Evolutionary conservation across 2,797 vertebrate genomes (phyloP).

Genomic region (Myioborus miniatus): DNA sequence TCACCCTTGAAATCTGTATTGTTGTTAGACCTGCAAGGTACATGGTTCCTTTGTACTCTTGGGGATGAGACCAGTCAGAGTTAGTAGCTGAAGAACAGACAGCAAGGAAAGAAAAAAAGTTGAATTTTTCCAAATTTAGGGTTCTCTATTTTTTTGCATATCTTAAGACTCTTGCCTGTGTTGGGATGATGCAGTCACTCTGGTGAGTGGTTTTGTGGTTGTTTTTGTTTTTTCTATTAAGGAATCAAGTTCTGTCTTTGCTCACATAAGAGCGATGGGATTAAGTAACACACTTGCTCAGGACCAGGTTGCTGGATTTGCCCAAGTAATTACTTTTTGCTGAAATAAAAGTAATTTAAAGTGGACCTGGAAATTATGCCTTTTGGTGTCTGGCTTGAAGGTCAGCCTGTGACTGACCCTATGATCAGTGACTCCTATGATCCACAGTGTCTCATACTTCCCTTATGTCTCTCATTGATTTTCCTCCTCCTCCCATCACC

Average conservation of each 20-base stretch:
- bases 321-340: neutral
- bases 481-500: neutral
- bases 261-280: neutral
- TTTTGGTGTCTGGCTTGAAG: neutral
- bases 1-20: neutral
- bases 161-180: neutral
- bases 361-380: neutral
- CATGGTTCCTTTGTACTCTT: neutral
- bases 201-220: neutral
- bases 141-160: fast-evolving
- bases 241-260: neutral
- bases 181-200: neutral
- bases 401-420: neutral
- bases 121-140: neutral
- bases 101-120: neutral
- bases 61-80: neutral
- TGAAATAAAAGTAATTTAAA: neutral
- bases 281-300: neutral
- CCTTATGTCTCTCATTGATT: neutral
- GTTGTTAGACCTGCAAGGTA: neutral
- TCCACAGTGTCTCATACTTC: neutral
- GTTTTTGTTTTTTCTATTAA: neutral
- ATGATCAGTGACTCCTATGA: neutral
- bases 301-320: neutral
- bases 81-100: neutral